Percentiles rank a stretch among this genome's conserved stretches.
Evolutionary conservation across 35 echinoderm and acorn worm species (phyloP).

Genomic region (Ophioderma brevispina): DNA sequence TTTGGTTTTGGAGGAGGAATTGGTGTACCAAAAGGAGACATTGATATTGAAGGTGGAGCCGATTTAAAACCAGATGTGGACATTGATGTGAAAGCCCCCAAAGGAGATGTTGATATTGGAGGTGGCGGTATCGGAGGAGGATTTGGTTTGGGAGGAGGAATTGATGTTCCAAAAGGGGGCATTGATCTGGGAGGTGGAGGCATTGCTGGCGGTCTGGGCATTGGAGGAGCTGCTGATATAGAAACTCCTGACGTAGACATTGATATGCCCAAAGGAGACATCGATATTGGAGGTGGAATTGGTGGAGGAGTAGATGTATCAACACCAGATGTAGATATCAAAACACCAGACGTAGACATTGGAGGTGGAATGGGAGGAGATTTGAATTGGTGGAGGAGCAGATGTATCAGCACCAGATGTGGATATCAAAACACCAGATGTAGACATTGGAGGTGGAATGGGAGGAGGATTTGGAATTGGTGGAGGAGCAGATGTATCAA

Average conservation of each 20-base stretch:
- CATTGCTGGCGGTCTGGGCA: background rate
- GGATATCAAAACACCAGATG: slow-evolving; percentile 36
- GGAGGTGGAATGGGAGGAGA: slow-evolving; percentile 29
- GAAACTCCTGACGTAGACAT: slow-evolving; percentile 47
- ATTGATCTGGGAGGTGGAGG: slow-evolving; percentile 21
- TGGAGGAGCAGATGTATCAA: background rate
- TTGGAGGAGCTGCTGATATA: slow-evolving; percentile 41
- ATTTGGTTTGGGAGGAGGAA: background rate
- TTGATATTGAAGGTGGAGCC: slow-evolving; percentile 1
- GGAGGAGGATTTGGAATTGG: slow-evolving; percentile 33
- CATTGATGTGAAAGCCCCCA: slow-evolving; percentile 6
- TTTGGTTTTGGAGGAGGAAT: background rate
- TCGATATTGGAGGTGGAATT: slow-evolving; percentile 6
- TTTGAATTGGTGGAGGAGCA: slow-evolving; percentile 16
- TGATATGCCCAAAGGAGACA: slow-evolving; percentile 17
- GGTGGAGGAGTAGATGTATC: slow-evolving; percentile 1
- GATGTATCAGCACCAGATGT: background rate
- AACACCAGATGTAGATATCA: background rate
- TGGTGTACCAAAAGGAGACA: background rate
- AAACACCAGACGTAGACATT: slow-evolving; percentile 5
- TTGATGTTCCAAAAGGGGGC: background rate
- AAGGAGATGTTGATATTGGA: slow-evolving; percentile 26
- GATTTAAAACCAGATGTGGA: slow-evolving; percentile 1
- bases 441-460: slow-evolving; percentile 25
- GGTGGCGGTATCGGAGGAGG: background rate